Evolutionary conservation across 2,797 vertebrate species (phyloP).

Genomic region (Miichthys miiuy): DNA sequence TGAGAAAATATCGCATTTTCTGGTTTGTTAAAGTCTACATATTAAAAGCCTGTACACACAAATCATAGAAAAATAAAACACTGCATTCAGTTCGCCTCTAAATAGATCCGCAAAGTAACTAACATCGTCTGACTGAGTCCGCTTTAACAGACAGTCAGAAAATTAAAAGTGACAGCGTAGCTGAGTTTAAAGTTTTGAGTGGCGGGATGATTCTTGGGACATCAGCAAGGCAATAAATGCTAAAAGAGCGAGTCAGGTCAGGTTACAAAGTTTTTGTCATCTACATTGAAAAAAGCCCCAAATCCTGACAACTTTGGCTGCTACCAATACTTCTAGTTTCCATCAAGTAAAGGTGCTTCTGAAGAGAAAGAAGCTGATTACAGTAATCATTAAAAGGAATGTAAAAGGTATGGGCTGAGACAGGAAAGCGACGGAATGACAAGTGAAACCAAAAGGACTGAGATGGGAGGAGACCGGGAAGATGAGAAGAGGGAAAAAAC

Average conservation of each 20-base stretch:
- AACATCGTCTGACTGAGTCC: constrained; percentile 21
- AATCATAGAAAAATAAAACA: constrained; percentile 81
- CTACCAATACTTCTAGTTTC: constrained; percentile 41
- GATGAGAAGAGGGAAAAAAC: neutral
- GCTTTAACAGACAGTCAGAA: constrained; percentile 41
- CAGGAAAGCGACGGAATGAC: constrained; percentile 24
- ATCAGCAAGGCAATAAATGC: constrained; percentile 47
- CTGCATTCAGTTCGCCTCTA: constrained; percentile 63
- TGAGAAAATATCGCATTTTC: constrained; percentile 68
- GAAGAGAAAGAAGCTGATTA: constrained; percentile 31
- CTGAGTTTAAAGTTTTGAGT: constrained; percentile 38
- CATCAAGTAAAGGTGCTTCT: constrained; percentile 48
- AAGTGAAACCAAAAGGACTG: neutral
- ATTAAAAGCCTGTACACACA: constrained; percentile 77
- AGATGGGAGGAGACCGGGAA: neutral
- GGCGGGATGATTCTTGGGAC: constrained; percentile 27
- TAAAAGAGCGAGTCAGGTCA: constrained; percentile 26
- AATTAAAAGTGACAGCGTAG: constrained; percentile 39
- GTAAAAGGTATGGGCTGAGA: constrained; percentile 11
- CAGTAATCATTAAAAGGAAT: constrained; percentile 35
- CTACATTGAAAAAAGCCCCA: constrained; percentile 23
- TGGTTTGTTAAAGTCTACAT: constrained; percentile 52
- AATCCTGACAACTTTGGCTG: constrained; percentile 37
- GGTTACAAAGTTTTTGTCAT: constrained; percentile 38
- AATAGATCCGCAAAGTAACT: constrained; percentile 54